Evolutionary conservation across 2,888 invertebrate genomes (phyloP).

Genomic region (Cheilosia soror): DNA sequence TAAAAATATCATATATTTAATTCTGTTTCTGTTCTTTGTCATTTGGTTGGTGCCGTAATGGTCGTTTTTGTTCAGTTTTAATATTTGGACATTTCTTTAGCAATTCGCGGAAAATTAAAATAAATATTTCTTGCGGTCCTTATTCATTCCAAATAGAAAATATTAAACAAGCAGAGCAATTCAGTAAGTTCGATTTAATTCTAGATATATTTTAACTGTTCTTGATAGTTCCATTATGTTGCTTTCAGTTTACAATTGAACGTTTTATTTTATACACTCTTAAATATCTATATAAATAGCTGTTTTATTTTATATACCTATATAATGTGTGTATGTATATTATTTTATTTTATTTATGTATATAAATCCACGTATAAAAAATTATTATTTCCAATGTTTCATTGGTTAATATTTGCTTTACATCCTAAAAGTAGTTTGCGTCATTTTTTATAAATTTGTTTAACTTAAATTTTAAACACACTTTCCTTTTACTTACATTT

Average conservation of each 20-base stretch:
- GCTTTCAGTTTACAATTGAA: constrained; percentile 14
- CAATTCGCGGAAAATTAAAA: not conserved
- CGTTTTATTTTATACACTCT: constrained; percentile 5
- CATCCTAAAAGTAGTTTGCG: constrained; percentile 45
- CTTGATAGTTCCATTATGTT: not conserved
- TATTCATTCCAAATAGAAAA: not conserved
- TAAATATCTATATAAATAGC: constrained; percentile 34
- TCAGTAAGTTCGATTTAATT: constrained; percentile 1
- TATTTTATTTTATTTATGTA: constrained; percentile 16
- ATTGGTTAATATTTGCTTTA: constrained; percentile 53
- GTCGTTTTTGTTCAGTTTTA: not conserved
- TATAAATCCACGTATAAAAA: constrained; percentile 66
- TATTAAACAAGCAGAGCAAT: not conserved
- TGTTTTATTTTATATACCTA: constrained; percentile 17
- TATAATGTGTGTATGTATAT: constrained; percentile 22
- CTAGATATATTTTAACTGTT: constrained; percentile 13
- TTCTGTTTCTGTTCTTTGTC: no score
- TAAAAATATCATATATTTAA: no score
- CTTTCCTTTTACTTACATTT: constrained; percentile 59
- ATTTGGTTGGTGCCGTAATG: no score
- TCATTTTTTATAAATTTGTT: constrained; percentile 55
- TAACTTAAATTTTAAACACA: constrained; percentile 66
- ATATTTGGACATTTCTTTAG: not conserved
- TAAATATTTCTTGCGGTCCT: not conserved
- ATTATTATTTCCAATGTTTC: constrained; percentile 60